Conservation (phyloP, 2,113 vertebrate genomes). For the Stigmatopora argus region DNA sequence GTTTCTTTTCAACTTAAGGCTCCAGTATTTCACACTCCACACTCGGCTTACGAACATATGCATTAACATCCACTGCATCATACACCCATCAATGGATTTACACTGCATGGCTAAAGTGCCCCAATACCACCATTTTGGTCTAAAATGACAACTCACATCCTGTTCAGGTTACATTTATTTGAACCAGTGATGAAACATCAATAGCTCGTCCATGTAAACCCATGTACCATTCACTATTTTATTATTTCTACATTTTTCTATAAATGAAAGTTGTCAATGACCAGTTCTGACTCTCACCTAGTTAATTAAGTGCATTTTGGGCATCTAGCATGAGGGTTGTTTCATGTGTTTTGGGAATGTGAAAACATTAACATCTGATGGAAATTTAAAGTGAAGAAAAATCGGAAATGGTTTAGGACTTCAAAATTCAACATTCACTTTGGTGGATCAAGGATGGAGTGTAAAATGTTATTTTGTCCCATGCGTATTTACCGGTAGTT, state of each 20-base stretch:
- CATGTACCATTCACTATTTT: neutral
- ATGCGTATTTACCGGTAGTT: slow-evolving; percentile 84
- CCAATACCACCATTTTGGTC: neutral
- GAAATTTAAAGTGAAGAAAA: neutral
- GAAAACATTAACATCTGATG: neutral
- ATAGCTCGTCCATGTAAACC: neutral
- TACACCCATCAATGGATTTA: neutral
- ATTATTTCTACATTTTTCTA: neutral
- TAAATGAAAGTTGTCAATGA: neutral
- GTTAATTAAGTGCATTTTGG: neutral
- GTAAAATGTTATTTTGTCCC: neutral
- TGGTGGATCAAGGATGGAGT: neutral
- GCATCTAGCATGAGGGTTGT: neutral
- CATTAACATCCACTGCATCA: neutral
- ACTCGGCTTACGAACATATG: slow-evolving; percentile 18
- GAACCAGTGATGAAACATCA: neutral
- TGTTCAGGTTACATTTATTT: neutral
- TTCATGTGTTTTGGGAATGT: neutral
- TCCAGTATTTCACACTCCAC: slow-evolving; percentile 33
- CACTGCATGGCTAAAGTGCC: neutral
- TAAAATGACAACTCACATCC: neutral
- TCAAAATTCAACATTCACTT: neutral
- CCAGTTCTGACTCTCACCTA: neutral
- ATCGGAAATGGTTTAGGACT: neutral
- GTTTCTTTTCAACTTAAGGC: slow-evolving; percentile 37